These are phyloP conservation scores for Dendropsophus ebraccatus DNA, from an alignment of 2,113 vertebrate genomes.

Conservation along the genomic window DNA sequence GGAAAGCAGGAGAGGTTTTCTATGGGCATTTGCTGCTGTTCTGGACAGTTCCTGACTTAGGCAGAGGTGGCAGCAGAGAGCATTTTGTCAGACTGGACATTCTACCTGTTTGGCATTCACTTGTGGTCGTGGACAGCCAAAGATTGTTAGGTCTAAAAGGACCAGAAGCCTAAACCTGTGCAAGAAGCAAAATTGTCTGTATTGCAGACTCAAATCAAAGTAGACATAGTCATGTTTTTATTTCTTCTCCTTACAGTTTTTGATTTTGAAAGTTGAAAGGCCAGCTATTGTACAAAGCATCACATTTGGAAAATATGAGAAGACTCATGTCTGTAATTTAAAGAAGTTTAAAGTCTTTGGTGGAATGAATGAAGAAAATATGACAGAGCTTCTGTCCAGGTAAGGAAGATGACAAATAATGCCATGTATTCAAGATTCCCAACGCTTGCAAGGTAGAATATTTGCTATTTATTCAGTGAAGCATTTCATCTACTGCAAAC, in stretches of 20 bases:
- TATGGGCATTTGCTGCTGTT: too few species aligned
- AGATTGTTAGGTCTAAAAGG: too few species aligned
- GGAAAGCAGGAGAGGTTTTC: too few species aligned
- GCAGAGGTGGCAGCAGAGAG: too few species aligned
- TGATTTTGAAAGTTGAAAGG: conserved; percentile 96
- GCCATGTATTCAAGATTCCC: not conserved
- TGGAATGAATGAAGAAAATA: conserved; percentile 99
- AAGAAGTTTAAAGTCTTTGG: conserved; percentile 99
- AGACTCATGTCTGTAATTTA: conserved; percentile 98
- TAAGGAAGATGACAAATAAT: conserved; percentile 65
- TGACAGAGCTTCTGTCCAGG: conserved; percentile 98
- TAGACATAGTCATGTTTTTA: not conserved
- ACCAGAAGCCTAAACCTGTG: not conserved
- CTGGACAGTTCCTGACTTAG: too few species aligned
- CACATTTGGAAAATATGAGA: conserved; percentile 98
- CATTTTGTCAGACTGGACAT: too few species aligned
- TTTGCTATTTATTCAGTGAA: too few species aligned
- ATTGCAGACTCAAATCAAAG: not conserved
- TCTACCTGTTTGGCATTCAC: too few species aligned
- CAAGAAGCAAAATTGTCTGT: not conserved
- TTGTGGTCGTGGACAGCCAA: too few species aligned
- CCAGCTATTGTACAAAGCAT: conserved; percentile 97
- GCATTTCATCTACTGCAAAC: too few species aligned
- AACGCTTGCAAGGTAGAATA: too few species aligned
- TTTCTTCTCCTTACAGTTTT: conserved; percentile 78